These are phyloP conservation scores for Tridacna gigas DNA, from an alignment of 2,888 invertebrate genomes.

Conservation along the genomic window DNA sequence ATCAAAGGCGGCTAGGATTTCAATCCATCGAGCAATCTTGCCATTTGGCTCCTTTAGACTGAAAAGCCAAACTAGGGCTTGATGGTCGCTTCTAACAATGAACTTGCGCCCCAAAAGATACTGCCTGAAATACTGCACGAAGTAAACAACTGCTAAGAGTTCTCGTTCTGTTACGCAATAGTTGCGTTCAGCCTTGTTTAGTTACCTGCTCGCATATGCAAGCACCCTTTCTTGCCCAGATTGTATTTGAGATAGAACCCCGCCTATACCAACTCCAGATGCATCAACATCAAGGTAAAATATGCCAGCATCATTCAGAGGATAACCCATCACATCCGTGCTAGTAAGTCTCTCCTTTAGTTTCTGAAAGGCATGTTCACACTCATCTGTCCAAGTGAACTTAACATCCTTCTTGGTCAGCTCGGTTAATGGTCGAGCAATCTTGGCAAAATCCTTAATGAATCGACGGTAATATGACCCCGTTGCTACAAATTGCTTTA, in stretches of 20 bases:
- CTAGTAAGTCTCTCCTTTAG: neutral
- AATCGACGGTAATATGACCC: constrained; percentile 25
- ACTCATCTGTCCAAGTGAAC: neutral
- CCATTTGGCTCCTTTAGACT: neutral
- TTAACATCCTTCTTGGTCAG: constrained; percentile 7
- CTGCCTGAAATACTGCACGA: neutral
- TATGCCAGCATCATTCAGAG: neutral
- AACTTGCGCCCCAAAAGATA: constrained; percentile 11
- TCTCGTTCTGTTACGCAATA: neutral
- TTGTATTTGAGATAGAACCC: neutral
- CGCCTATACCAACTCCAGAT: constrained; percentile 2
- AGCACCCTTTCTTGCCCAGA: constrained; percentile 24
- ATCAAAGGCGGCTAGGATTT: neutral
- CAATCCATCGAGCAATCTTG: neutral
- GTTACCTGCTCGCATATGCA: neutral
- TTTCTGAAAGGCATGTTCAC: neutral
- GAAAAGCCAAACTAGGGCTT: neutral
- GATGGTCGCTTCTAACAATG: neutral
- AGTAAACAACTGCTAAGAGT: neutral
- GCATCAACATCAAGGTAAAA: constrained; percentile 15
- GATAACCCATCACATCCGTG: constrained; percentile 1
- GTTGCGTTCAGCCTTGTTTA: neutral
- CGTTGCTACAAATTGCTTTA: constrained; percentile 38
- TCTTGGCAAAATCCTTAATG: constrained; percentile 14
- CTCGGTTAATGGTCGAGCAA: constrained; percentile 7